Evolutionary conservation across 1,140 invertebrate genomes (phyloP), one percentile per base, ranked within the genome.

Genomic region (Ceratosolen solmsi): DNA sequence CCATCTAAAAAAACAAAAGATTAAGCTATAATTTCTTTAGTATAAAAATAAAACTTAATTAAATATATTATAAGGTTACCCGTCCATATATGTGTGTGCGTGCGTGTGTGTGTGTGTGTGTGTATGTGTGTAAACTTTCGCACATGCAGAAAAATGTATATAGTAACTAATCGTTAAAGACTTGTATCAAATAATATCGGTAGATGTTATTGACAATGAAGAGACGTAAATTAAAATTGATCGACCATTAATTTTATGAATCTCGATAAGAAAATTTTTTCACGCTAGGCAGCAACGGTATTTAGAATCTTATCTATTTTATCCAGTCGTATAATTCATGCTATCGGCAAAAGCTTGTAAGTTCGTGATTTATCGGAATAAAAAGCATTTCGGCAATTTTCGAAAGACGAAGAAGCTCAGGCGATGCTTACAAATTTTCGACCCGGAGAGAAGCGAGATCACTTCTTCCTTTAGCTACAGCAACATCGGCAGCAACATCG

Each of bases 381-480:
- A 68, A 76, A 77, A 54, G 5, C 17, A 20, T 68, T 68, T 54
- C 25, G 71, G 49, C 33, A 33, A 51, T 54, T 38, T 60, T 38
- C 56, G 27, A 76, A 76, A 41, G 33, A 36, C 7, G 56, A 76
- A n/a, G n/a, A n/a, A 38, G 60, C 73, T 76, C 33, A n/a, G n/a
- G 36, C 30, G 54, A 25, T n/a, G 30, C 33, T 56, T 30, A 58
- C 4, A 30, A 27, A 74, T 72, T 33, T 30, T 56, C 25, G 41
- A 36, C 17, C 63, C 27, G 46, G 30, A 36, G 49, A 76, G 25
- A 78, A 70, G 30, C 25, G 41, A 65, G 27, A 46, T 33, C 38
- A 15, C n/a, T 25, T 30, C 63, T 20, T 60, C 38, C 51, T 5
- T 33, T 25, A 25, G 13, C 15, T n/a, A 46, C 60, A 54, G 17